Conservation (phyloP, 2,113 vertebrate genomes). For the Petrocephalus microphthalmus region DNA sequence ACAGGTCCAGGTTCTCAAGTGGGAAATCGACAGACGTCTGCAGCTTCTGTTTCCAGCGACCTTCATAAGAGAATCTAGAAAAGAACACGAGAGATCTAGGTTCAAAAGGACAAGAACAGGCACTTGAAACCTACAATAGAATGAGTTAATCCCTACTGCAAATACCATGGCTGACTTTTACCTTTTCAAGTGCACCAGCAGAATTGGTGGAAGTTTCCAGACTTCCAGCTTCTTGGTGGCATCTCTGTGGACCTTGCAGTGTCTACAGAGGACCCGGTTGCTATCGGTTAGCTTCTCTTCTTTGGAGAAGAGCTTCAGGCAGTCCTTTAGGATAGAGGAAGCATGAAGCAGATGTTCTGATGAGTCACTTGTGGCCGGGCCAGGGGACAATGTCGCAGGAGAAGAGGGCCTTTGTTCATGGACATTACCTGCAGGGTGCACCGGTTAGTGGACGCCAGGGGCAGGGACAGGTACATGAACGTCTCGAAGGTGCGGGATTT, state of each 20-base stretch:
- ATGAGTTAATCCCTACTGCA: background rate
- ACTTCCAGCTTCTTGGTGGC: constrained; percentile 96
- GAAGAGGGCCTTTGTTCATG: background rate
- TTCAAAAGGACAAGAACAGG: background rate
- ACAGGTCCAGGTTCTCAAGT: constrained; percentile 82
- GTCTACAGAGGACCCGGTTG: constrained; percentile 91
- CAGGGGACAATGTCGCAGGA: background rate
- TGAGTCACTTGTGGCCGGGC: background rate
- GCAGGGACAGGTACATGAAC: constrained; percentile 92
- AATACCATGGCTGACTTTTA: constrained; percentile 41
- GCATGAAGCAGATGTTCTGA: background rate
- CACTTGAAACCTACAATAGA: background rate
- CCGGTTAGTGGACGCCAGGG: constrained; percentile 85
- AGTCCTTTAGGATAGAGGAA: constrained; percentile 67
- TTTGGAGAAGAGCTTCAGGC: constrained; percentile 93
- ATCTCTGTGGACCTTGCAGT: constrained; percentile 88
- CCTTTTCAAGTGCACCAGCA: constrained; percentile 94
- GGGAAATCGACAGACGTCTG: constrained; percentile 91
- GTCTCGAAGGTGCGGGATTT: constrained; percentile 94
- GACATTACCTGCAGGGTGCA: constrained; percentile 83
- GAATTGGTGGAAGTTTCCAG: constrained; percentile 93
- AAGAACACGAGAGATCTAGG: background rate
- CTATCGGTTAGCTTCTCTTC: constrained; percentile 93
- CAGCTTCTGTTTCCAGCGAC: constrained; percentile 95
- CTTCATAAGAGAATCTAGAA: constrained; percentile 89